Conservation (phyloP, 2,888 invertebrate species). For the Pristionchus japonicus region DNA sequence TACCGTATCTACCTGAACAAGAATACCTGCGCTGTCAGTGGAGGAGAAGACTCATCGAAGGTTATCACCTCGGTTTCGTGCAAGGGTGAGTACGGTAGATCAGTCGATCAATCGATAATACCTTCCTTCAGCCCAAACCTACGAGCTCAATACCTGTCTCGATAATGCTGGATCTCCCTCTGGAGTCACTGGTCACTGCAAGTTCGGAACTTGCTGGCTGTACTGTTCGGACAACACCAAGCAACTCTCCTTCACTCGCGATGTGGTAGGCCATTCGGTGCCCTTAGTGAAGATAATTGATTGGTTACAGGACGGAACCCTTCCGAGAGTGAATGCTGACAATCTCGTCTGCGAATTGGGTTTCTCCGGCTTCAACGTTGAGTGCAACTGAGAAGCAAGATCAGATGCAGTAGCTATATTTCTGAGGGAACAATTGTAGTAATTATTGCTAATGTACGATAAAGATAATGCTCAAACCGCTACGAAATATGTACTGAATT, state of each 20-base stretch:
- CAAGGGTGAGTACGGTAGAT: constrained; percentile 30
- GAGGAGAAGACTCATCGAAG: background rate
- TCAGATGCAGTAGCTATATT: too few relatives aligned
- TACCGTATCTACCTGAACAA: background rate
- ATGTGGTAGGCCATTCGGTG: background rate
- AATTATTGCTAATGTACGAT: too few relatives aligned
- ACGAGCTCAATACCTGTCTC: background rate
- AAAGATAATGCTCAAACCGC: too few relatives aligned
- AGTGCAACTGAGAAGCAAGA: background rate
- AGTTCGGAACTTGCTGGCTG: constrained; percentile 34
- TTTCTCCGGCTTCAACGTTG: background rate
- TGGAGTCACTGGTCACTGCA: constrained; percentile 21
- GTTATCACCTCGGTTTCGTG: background rate
- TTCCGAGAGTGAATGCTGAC: background rate
- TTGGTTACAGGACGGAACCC: background rate
- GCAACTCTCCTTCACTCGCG: constrained; percentile 1
- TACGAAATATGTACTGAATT: too few relatives aligned
- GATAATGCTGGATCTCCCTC: background rate
- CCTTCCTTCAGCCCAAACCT: background rate
- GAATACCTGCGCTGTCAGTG: background rate
- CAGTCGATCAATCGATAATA: background rate
- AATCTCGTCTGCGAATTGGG: background rate
- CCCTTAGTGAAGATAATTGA: background rate
- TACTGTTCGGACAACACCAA: constrained; percentile 12
- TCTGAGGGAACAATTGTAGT: too few relatives aligned